Conservation (phyloP, 2,888 invertebrate species). For the Cotesia congregata region DNA sequence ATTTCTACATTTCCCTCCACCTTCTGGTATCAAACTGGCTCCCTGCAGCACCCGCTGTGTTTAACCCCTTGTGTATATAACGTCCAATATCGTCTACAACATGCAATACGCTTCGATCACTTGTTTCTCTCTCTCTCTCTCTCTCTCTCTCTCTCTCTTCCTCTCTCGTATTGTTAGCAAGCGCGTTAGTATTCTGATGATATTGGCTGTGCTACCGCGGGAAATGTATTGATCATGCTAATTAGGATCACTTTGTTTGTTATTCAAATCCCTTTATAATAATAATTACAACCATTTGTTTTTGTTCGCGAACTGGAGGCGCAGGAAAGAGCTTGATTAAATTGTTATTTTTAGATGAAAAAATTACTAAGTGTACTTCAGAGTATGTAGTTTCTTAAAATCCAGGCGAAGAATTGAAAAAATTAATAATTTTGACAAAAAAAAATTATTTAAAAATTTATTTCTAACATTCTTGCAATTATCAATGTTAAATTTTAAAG, state of each 20-base stretch:
- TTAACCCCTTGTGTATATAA: constrained; percentile 39
- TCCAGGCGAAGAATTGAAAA: no score
- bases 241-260: constrained; percentile 56
- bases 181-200: constrained; percentile 51
- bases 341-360: no score
- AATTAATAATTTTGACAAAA: no score
- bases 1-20: constrained; percentile 40
- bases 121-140: constrained; percentile 33
- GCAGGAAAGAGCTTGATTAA: no score
- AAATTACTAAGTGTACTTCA: no score
- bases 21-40: constrained; percentile 42
- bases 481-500: no score
- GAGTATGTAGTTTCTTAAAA: no score
- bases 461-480: no score
- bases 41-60: constrained; percentile 8
- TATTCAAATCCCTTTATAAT: neutral
- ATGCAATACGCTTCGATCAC: constrained; percentile 18
- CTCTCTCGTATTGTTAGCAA: constrained; percentile 37
- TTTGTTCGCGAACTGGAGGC: no score
- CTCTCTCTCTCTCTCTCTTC: constrained; percentile 49
- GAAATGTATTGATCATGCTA: constrained; percentile 62
- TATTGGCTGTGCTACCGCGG: constrained; percentile 59
- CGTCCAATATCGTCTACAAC: constrained; percentile 39
- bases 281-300: neutral
- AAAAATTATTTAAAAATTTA: no score